A percentile compares a stretch with the other conserved stretches of the same genome.
Conservation (phyloP, 2,888 invertebrate genomes). For the Amphimallon solstitiale region DNA sequence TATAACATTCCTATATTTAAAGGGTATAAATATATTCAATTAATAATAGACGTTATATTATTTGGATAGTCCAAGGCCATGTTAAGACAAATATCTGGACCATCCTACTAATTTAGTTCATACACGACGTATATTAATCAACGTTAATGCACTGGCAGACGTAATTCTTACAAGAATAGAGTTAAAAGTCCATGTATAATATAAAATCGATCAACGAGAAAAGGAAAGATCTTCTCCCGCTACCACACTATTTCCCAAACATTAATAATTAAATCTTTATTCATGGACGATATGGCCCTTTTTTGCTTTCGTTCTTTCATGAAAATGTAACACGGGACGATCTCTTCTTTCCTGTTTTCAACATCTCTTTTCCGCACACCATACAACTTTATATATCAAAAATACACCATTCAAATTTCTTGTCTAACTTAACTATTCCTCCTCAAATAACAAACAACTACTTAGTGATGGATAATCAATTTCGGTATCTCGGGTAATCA, state of each 20-base stretch:
- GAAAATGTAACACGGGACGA: not conserved
- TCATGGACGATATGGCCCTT: slow-evolving; percentile 4
- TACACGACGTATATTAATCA: slow-evolving; percentile 5
- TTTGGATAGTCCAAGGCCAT: slow-evolving; percentile 14
- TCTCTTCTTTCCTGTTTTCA: slow-evolving; percentile 9
- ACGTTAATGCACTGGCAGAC: not conserved
- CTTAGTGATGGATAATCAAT: slow-evolving; percentile 27
- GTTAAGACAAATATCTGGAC: slow-evolving; percentile 1
- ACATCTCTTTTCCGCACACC: not conserved
- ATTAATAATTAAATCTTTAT: slow-evolving; percentile 26
- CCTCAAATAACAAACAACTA: slow-evolving; percentile 22
- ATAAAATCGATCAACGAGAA: slow-evolving; percentile 2
- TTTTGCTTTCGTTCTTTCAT: slow-evolving; percentile 1
- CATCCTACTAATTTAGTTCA: not conserved
- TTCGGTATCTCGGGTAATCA: slow-evolving; percentile 12
- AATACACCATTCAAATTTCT: slow-evolving; percentile 17
- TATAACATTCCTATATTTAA: too few species aligned
- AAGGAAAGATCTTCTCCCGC: not conserved
- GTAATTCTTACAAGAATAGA: slow-evolving; percentile 15
- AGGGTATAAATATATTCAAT: too few species aligned
- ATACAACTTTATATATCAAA: not conserved
- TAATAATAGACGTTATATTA: too few species aligned
- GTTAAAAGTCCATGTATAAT: slow-evolving; percentile 10
- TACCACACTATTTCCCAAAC: slow-evolving; percentile 3
- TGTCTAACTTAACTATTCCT: slow-evolving; percentile 17